Conservation (phyloP, 2,888 invertebrate genomes). For the Microdon myrmicae region DNA sequence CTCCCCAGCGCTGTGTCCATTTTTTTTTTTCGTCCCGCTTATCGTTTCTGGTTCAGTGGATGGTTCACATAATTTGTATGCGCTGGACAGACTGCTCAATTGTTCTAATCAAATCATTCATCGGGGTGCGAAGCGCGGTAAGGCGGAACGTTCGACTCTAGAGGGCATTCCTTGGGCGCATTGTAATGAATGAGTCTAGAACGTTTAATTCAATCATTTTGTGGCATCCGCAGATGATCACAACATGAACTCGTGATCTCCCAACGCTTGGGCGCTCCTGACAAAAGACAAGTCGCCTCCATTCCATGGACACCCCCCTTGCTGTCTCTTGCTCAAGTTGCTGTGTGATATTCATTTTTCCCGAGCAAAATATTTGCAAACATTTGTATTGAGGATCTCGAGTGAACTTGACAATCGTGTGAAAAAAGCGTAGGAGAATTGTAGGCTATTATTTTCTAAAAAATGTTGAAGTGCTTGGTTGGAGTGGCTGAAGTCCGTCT, state of each 20-base stretch:
- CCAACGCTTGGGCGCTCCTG: too few species aligned
- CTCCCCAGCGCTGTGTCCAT: neutral
- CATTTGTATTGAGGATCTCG: too few species aligned
- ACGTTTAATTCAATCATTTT: slow-evolving; percentile 40
- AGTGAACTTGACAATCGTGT: too few species aligned
- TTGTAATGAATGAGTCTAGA: slow-evolving; percentile 12
- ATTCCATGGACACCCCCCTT: too few species aligned
- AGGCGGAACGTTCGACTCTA: slow-evolving; percentile 4
- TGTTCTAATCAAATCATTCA: slow-evolving; percentile 34
- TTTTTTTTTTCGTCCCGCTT: neutral
- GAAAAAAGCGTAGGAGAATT: too few species aligned
- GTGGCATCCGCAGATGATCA: slow-evolving; percentile 40
- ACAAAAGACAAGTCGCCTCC: too few species aligned
- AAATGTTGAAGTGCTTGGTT: too few species aligned
- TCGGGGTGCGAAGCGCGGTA: slow-evolving; percentile 5
- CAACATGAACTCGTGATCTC: slow-evolving; percentile 40
- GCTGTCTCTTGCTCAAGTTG: too few species aligned
- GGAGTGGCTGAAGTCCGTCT: too few species aligned
- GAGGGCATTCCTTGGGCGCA: neutral
- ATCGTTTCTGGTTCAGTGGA: neutral
- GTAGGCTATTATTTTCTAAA: too few species aligned
- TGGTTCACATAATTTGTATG: slow-evolving; percentile 15
- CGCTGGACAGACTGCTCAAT: slow-evolving; percentile 26
- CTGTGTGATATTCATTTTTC: too few species aligned
- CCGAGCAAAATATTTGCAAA: too few species aligned